These are phyloP conservation scores for Diaprepes abbreviatus DNA, from an alignment of 2,888 invertebrate species.

Conservation along the genomic window DNA sequence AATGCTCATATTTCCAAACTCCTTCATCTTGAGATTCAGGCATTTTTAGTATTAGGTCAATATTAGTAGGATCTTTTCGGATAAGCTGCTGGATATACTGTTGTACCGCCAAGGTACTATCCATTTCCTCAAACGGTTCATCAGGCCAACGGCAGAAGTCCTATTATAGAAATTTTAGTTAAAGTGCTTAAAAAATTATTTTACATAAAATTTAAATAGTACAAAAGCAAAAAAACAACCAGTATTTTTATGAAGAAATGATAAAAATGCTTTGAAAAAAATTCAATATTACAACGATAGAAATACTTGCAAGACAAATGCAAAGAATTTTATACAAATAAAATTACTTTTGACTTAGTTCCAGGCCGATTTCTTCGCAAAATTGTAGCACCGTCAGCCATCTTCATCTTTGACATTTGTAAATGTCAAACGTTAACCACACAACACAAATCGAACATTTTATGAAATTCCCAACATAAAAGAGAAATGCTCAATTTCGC, in stretches of 20 bases:
- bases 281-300: not conserved
- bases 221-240: no score
- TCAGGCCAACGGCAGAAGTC: constrained; percentile 98
- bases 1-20: constrained; percentile 99
- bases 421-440: not conserved
- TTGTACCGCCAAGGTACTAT: constrained; percentile 97
- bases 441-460: no score
- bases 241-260: not conserved
- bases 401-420: constrained; percentile 75
- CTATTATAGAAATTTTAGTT: constrained; percentile 68
- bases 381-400: constrained; percentile 88
- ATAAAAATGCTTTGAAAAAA: not conserved
- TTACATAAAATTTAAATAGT: no score
- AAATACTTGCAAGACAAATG: not conserved
- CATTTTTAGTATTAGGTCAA: constrained; percentile 94
- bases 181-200: not conserved
- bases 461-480: no score
- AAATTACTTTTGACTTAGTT: constrained; percentile 85
- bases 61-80: constrained; percentile 90
- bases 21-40: constrained; percentile 98
- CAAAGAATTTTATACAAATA: not conserved
- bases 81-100: constrained; percentile 99
- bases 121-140: constrained; percentile 99
- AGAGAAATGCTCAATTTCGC: no score
- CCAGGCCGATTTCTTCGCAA: constrained; percentile 92